phyloP scores from a whole-genome alignment of 2,888 invertebrate species.

The Lasioglossum pauxillum region DNA sequence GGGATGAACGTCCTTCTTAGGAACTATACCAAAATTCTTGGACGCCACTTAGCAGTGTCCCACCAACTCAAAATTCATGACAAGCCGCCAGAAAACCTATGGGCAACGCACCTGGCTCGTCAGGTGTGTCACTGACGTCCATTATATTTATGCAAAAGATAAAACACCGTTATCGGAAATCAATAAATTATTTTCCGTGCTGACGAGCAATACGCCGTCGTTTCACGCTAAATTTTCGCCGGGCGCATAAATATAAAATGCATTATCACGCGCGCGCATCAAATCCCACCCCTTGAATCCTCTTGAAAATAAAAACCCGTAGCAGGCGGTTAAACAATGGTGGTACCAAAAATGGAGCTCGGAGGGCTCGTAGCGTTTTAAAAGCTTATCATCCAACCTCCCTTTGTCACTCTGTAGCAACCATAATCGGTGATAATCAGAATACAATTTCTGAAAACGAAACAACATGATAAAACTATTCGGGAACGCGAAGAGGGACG shows the following conservation, averaged over 20 bases:
- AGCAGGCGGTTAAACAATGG: slow-evolving; percentile 53
- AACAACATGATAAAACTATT: background rate
- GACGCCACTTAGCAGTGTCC: background rate
- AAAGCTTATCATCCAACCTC: background rate
- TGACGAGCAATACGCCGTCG: slow-evolving; percentile 46
- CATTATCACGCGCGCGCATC: slow-evolving; percentile 52
- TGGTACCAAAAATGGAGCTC: background rate
- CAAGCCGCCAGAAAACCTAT: background rate
- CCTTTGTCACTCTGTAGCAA: background rate
- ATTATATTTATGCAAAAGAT: slow-evolving; percentile 60
- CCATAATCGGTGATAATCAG: background rate
- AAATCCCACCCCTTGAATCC: slow-evolving; percentile 27
- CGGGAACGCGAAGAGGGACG: background rate
- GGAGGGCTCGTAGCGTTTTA: background rate
- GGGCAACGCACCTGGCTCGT: background rate
- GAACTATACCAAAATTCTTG: background rate
- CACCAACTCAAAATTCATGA: background rate
- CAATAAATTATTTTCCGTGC: slow-evolving; percentile 62
- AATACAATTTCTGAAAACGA: background rate
- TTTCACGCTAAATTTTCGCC: slow-evolving; percentile 56
- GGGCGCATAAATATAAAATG: slow-evolving; percentile 58
- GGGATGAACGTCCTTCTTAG: background rate
- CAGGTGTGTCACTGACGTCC: slow-evolving; percentile 30
- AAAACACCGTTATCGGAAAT: slow-evolving; percentile 61
- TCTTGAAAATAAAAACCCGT: slow-evolving; percentile 26